A percentile compares a stretch with the other conserved stretches of the same genome.
Conservation (phyloP, 2,888 invertebrate species). For the Apamea sordens region DNA sequence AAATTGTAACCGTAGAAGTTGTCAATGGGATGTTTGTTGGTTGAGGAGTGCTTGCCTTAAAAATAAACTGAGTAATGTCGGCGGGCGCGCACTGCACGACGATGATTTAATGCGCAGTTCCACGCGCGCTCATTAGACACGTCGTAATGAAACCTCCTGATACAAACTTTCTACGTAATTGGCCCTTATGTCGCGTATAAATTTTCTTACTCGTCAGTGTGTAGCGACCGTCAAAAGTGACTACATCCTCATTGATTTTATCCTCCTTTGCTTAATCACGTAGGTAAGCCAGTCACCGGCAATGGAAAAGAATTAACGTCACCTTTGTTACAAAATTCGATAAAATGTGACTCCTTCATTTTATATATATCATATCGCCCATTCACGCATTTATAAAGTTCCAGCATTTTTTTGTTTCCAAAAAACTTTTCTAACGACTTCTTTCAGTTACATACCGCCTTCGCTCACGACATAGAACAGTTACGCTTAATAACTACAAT, state of each 20-base stretch:
- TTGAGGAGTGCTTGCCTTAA: slow-evolving; percentile 74
- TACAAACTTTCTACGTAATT: slow-evolving; percentile 68
- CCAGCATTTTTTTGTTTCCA: slow-evolving; percentile 48
- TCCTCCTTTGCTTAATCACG: neutral
- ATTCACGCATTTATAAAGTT: slow-evolving; percentile 51
- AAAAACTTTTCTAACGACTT: slow-evolving; percentile 52
- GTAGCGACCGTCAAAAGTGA: slow-evolving; percentile 33
- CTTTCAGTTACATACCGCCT: slow-evolving; percentile 51
- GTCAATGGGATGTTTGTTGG: slow-evolving; percentile 81
- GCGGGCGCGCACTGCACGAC: slow-evolving; percentile 72
- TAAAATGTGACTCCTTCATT: slow-evolving; percentile 35
- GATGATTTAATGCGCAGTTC: slow-evolving; percentile 79
- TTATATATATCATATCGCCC: too few species aligned
- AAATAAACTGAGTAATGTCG: slow-evolving; percentile 77
- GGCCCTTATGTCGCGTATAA: slow-evolving; percentile 59
- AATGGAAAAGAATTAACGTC: slow-evolving; percentile 26
- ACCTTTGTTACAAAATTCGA: slow-evolving; percentile 19
- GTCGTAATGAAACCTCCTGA: slow-evolving; percentile 69
- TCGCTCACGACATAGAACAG: slow-evolving; percentile 54
- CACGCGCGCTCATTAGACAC: slow-evolving; percentile 77
- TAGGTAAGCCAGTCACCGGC: neutral
- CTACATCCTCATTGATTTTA: slow-evolving; percentile 20
- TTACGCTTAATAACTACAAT: slow-evolving; percentile 57
- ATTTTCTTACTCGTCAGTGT: slow-evolving; percentile 42
- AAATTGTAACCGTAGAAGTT: slow-evolving; percentile 74